Conservation (phyloP, 2,797 vertebrate genomes). For the Lutjanus argentimaculatus region DNA sequence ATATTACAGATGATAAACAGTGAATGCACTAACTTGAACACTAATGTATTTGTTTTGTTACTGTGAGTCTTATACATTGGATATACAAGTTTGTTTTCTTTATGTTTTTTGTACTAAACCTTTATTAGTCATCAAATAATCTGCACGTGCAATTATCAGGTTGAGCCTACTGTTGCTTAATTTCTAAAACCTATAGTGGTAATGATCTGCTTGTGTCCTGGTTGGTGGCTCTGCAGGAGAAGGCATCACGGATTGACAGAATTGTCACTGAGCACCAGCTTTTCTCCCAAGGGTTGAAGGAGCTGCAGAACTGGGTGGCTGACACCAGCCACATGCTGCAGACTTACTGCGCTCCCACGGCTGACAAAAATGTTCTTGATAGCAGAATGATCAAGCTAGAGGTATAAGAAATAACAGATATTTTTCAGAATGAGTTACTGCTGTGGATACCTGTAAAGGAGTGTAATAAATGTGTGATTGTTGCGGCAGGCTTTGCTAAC, state of each 20-base stretch:
- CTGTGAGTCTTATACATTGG: constrained; percentile 16
- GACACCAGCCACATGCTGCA: constrained; percentile 94
- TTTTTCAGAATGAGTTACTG: neutral
- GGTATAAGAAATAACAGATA: constrained; percentile 80
- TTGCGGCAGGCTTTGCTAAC: constrained; percentile 86
- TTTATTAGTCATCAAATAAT: neutral
- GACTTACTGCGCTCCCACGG: constrained; percentile 92
- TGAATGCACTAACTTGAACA: constrained; percentile 52
- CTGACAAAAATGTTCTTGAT: constrained; percentile 95
- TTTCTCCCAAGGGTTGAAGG: constrained; percentile 91
- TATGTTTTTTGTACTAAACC: constrained; percentile 28
- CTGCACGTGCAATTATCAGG: constrained; percentile 6
- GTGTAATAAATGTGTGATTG: constrained; percentile 33
- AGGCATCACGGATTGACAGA: constrained; percentile 93
- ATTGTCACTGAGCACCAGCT: constrained; percentile 94
- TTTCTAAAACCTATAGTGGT: neutral
- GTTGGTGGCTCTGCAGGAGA: constrained; percentile 87
- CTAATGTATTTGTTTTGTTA: constrained; percentile 46
- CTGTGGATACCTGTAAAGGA: neutral
- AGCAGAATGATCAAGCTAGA: constrained; percentile 96
- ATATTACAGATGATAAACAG: constrained; percentile 43
- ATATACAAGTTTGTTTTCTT: neutral
- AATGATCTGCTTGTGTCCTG: neutral
- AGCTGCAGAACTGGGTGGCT: constrained; percentile 95
- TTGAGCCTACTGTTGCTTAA: neutral